Conservation (phyloP, 2,888 invertebrate species). For the Polydrusus pterygomalis region DNA sequence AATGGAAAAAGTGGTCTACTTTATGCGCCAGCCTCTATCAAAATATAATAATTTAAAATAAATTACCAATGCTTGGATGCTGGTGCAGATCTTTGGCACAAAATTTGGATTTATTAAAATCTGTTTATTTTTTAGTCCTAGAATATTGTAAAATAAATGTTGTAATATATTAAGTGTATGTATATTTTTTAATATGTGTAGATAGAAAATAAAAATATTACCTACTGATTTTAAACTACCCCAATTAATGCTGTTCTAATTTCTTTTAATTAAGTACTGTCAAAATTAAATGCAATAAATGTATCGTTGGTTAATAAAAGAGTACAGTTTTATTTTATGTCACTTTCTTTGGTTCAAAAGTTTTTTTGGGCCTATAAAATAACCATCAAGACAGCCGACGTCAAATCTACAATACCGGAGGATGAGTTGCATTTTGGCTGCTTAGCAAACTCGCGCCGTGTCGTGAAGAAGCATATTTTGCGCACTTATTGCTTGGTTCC, state of each 20-base stretch:
- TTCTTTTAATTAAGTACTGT: constrained; percentile 28
- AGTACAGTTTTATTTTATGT: background rate
- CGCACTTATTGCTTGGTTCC: no score
- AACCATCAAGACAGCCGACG: no score
- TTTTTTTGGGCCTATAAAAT: no score
- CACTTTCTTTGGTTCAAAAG: no score
- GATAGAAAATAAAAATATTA: constrained; percentile 31
- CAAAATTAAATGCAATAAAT: constrained; percentile 48
- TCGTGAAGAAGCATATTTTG: no score
- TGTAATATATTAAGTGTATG: constrained; percentile 33
- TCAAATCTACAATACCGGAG: no score
- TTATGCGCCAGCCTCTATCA: no score
- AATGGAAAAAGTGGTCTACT: no score
- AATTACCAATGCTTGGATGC: no score
- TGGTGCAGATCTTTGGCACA: background rate
- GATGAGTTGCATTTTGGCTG: no score
- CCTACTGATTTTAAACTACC: constrained; percentile 15
- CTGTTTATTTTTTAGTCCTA: background rate
- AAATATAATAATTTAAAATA: no score
- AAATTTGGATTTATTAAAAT: constrained; percentile 1
- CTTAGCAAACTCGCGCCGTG: no score
- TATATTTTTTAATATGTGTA: constrained; percentile 38
- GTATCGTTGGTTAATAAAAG: constrained; percentile 37
- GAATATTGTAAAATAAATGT: constrained; percentile 36
- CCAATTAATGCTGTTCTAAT: constrained; percentile 15